These are phyloP conservation scores for Sula dactylatra DNA, from an alignment of 2,113 vertebrate species.

Conservation along the genomic window DNA sequence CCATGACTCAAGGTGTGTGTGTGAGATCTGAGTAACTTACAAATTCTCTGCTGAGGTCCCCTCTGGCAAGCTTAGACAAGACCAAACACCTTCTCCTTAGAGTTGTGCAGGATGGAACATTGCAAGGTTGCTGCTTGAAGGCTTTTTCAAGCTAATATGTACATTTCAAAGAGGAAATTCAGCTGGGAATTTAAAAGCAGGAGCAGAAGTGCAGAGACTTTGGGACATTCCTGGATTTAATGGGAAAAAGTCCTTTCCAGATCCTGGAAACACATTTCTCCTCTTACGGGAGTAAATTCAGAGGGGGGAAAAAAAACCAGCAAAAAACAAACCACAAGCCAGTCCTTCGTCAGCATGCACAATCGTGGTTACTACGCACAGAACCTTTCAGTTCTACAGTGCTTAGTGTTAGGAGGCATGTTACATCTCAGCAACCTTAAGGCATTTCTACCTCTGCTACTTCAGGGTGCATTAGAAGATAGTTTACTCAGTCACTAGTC, in stretches of 20 bases:
- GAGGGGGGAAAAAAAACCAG: rapidly evolving
- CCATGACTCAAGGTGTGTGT: background rate
- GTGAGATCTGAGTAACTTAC: background rate
- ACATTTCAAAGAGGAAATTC: background rate
- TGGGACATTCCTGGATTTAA: background rate
- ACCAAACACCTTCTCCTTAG: background rate
- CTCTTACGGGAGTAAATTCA: background rate
- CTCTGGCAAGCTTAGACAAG: background rate
- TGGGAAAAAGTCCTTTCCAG: background rate
- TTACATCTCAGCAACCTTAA: background rate
- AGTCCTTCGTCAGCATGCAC: background rate
- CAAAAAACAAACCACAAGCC: background rate
- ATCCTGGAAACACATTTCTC: background rate
- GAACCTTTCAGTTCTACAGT: background rate
- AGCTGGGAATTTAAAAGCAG: background rate
- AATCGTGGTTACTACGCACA: background rate
- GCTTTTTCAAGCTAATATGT: background rate
- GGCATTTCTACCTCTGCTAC: background rate
- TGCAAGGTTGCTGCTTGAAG: background rate
- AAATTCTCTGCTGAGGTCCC: background rate
- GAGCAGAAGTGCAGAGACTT: background rate
- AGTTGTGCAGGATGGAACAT: background rate
- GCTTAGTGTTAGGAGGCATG: background rate
- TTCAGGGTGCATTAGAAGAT: background rate
- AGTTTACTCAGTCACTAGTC: background rate